phyloP scores from a whole-genome alignment of 2,888 invertebrate species.

The Saturnia pavonia region DNA sequence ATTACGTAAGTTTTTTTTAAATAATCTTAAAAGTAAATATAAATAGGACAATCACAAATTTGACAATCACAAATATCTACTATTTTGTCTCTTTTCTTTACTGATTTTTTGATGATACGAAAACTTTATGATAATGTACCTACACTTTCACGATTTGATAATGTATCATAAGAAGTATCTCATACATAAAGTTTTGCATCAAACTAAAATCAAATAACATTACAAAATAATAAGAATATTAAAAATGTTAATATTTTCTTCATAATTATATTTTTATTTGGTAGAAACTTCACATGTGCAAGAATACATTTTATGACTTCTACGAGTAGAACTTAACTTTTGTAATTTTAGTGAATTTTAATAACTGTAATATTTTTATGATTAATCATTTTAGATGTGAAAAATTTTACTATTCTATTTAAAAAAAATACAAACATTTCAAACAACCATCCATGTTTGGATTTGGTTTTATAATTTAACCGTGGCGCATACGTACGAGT shows the following conservation, averaged over 20 bases:
- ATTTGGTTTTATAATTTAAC: not conserved
- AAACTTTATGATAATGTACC: too few species aligned
- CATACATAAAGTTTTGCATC: too few species aligned
- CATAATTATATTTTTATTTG: not conserved
- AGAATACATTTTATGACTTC: not conserved
- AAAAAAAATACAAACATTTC: not conserved
- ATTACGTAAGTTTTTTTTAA: slow-evolving; percentile 78
- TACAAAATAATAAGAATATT: not conserved
- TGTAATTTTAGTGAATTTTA: not conserved
- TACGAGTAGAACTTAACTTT: not conserved
- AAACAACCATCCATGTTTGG: not conserved
- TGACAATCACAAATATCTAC: not conserved
- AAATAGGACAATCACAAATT: too few species aligned
- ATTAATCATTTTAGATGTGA: too few species aligned
- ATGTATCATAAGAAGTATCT: too few species aligned
- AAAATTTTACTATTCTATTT: too few species aligned
- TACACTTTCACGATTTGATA: too few species aligned
- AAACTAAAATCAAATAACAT: too few species aligned
- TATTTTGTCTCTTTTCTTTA: not conserved
- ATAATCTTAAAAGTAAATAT: not conserved
- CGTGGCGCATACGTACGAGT: not conserved
- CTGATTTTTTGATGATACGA: too few species aligned
- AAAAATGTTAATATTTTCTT: not conserved
- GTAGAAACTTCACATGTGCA: not conserved
- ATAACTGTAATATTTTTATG: not conserved